These are phyloP conservation scores for Sclerodermus sp. DNA, from an alignment of 2,888 invertebrate species.

Conservation along the genomic window DNA sequence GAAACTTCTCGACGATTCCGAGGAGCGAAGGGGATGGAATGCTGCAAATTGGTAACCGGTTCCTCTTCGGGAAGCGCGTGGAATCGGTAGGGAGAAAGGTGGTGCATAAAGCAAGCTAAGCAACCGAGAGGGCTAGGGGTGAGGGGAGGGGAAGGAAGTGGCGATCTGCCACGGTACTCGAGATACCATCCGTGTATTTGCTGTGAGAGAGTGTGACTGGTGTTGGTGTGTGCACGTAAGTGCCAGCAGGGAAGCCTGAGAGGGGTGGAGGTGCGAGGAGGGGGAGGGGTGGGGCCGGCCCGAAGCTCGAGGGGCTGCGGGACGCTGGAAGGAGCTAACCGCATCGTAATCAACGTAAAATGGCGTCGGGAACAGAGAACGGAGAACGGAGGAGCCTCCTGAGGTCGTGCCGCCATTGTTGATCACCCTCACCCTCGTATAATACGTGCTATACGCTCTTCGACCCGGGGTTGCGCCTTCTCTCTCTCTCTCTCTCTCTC, in stretches of 20 bases:
- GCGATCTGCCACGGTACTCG: too few species aligned
- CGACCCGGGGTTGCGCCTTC: not conserved
- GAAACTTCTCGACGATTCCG: too few species aligned
- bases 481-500: not conserved
- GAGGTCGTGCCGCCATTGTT: slow-evolving; percentile 29
- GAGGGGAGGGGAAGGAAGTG: too few species aligned
- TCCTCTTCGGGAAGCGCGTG: too few species aligned
- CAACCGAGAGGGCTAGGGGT: too few species aligned
- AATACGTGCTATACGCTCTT: not conserved
- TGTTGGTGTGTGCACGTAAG: slow-evolving; percentile 25
- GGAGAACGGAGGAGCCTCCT: slow-evolving; percentile 26
- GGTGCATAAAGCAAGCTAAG: too few species aligned
- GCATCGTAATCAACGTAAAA: slow-evolving; percentile 54
- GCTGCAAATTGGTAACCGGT: too few species aligned
- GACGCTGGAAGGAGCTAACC: slow-evolving; percentile 47
- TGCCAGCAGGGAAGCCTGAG: slow-evolving; percentile 13
- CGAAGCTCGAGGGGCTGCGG: slow-evolving; percentile 23
- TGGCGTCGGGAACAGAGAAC: slow-evolving; percentile 44
- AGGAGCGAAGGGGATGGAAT: too few species aligned
- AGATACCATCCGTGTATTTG: slow-evolving; percentile 4
- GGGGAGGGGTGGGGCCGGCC: slow-evolving; percentile 6
- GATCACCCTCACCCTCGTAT: slow-evolving; percentile 1
- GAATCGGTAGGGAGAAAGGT: too few species aligned
- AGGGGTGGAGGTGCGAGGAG: slow-evolving; percentile 12
- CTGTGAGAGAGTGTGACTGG: slow-evolving; percentile 10